Base-by-base conservation (phyloP, 1,140 invertebrate species). In the Myzus persicae region DNA sequence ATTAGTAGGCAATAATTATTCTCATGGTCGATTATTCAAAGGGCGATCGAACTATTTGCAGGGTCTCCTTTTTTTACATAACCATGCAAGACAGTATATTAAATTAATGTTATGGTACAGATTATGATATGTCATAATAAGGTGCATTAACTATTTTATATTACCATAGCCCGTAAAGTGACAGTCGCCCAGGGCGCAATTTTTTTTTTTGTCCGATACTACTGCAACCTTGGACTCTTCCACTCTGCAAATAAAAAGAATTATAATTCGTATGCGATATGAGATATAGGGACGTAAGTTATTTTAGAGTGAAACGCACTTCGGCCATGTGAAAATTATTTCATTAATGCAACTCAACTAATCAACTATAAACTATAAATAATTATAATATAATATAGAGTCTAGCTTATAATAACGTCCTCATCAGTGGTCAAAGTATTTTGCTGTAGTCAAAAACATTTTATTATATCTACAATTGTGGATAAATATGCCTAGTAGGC, bases 101-200 rank as follows among this genome's bases (percentile, higher is more conserved):
- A 59, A 51, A 54, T 54, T 14, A 67, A n/a, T 67, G 31, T 67
- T n/a, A 31, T 67, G 59, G n/a, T n/a, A 67, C 31, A 67, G 31
- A 67, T 67, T 67, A 67, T 67, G 59, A 67, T 67, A 67, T 67
- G 59, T 67, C 31, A 67, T n/a, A 67, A 67, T n/a, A 67, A 67
- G 31, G 31, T 24, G 59, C 2, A 31, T 67, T 59, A 59, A n/a
- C n/a, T 31, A 8, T 11, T 9, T 44, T 18, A 38, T 38, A 22
- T 81, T 22, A 81, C 76, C 76, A 22, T 36, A 81, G 36, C 36
- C n/a, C n/a, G 36, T 31, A 81, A n/a, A 81, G 76, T 38, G 76
- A 81, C 76, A 81, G 36, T 81, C 76, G 76, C 76, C 36, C 20
- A 22, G 76, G 76, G 76, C 76, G n/a, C 36, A 0, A 20, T 81